Conservation (phyloP, 2,888 invertebrate species). For the Trachelus troglodyta region DNA sequence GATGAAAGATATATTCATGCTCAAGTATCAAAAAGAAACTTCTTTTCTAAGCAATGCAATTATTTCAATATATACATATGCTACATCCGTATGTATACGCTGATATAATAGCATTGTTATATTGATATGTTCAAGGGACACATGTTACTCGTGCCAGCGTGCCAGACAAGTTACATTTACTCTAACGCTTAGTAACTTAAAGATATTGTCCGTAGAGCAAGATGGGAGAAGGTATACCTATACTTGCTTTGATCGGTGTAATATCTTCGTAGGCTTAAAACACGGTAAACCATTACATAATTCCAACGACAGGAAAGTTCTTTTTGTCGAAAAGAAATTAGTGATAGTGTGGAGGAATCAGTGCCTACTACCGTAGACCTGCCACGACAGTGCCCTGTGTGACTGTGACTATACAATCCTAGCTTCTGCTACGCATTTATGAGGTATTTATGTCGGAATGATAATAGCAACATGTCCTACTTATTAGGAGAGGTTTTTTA, state of each 20-base stretch:
- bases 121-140: neutral
- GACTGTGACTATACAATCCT: slow-evolving; percentile 66
- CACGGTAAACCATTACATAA: slow-evolving; percentile 45
- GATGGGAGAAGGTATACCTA: slow-evolving; percentile 65
- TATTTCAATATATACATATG: neutral
- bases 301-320: slow-evolving; percentile 55
- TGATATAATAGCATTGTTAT: neutral
- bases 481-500: slow-evolving; percentile 39
- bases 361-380: slow-evolving; percentile 65
- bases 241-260: slow-evolving; percentile 59
- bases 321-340: slow-evolving; percentile 59
- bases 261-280: slow-evolving; percentile 51
- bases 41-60: neutral
- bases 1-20: slow-evolving; percentile 38
- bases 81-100: neutral
- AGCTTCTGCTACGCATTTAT: slow-evolving; percentile 65
- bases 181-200: slow-evolving; percentile 29
- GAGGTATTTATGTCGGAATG: slow-evolving; percentile 67
- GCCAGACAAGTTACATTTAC: neutral
- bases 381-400: slow-evolving; percentile 65
- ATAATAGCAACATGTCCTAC: slow-evolving; percentile 62
- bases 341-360: slow-evolving; percentile 64
- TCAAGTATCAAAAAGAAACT: neutral
- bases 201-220: slow-evolving; percentile 53
- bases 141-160: neutral